Conservation (phyloP, 2,797 vertebrate genomes). For the Phaenicophaeus curvirostris region DNA sequence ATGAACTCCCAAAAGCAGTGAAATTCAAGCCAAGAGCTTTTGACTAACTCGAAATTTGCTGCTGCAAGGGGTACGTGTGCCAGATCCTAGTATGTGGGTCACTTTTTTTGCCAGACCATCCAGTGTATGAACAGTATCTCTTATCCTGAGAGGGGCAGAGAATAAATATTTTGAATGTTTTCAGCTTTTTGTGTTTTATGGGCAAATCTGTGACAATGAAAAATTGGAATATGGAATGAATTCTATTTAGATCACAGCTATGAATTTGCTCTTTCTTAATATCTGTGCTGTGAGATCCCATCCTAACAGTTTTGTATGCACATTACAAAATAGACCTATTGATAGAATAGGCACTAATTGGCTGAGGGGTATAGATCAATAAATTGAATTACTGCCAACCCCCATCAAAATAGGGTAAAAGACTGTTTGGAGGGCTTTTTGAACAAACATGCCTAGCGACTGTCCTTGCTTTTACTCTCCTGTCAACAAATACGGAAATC, state of each 20-base stretch:
- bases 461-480: neutral
- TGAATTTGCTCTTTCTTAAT: neutral
- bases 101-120: constrained; percentile 38
- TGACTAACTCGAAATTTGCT: constrained; percentile 41
- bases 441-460: neutral
- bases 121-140: neutral
- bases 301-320: neutral
- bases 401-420: neutral
- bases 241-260: neutral
- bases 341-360: neutral
- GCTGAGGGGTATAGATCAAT: neutral
- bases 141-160: neutral
- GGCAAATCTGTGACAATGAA: neutral
- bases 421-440: neutral
- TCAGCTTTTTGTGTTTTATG: neutral
- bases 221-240: neutral
- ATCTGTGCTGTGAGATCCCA: neutral
- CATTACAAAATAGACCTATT: neutral
- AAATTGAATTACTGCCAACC: constrained; percentile 13
- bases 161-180: neutral
- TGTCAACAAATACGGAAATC: neutral
- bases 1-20: constrained; percentile 13
- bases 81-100: constrained; percentile 50
- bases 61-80: constrained; percentile 42
- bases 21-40: constrained; percentile 27